These are phyloP conservation scores for Platalea minor DNA, from an alignment of 2,797 vertebrate species.

Conservation along the genomic window DNA sequence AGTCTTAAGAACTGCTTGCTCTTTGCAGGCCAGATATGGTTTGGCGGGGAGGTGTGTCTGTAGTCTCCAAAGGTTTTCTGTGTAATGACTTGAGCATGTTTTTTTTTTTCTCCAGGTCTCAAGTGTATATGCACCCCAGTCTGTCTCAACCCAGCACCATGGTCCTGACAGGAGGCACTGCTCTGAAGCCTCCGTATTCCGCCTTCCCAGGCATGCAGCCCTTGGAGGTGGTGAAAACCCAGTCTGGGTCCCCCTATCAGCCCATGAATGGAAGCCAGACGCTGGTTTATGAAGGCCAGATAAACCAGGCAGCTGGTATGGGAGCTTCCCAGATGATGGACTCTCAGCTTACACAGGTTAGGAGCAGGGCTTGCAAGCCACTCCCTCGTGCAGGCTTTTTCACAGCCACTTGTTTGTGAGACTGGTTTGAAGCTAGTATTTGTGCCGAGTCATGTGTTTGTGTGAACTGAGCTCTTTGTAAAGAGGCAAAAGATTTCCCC, in stretches of 20 bases:
- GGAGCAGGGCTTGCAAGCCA: background rate
- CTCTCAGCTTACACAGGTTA: constrained; percentile 96
- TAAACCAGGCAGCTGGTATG: constrained; percentile 90
- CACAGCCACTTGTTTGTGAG: background rate
- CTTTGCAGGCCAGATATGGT: background rate
- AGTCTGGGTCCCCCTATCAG: constrained; percentile 95
- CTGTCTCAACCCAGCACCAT: constrained; percentile 94
- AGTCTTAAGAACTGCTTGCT: background rate
- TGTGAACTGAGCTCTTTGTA: background rate
- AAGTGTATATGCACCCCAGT: constrained; percentile 98
- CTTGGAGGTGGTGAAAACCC: constrained; percentile 95
- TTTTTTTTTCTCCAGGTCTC: constrained; percentile 81
- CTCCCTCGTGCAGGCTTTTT: background rate
- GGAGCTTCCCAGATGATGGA: constrained; percentile 97
- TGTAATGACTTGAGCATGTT: background rate
- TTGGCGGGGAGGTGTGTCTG: background rate
- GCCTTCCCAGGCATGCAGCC: constrained; percentile 95
- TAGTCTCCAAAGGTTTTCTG: background rate
- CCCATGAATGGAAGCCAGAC: constrained; percentile 93
- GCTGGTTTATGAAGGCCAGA: constrained; percentile 90
- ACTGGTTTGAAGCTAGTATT: background rate
- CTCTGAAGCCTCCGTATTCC: constrained; percentile 92
- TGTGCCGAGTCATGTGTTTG: background rate
- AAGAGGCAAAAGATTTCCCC: background rate
- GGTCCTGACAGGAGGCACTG: constrained; percentile 92